phyloP scores from a whole-genome alignment of 30 jellyfish, hydroid and myxozoan species.

The Nemopilema nomurai region DNA sequence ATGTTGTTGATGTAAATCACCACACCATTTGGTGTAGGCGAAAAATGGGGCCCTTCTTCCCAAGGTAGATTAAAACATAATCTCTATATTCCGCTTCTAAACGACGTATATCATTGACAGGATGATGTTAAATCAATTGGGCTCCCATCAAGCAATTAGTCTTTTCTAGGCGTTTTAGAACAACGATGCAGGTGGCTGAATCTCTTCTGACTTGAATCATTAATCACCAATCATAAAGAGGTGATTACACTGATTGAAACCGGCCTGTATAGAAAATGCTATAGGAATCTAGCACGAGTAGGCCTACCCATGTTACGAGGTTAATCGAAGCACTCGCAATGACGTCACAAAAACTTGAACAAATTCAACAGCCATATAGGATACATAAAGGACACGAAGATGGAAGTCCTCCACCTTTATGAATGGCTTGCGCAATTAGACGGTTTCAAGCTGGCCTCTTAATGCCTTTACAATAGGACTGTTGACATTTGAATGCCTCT shows the following conservation, averaged over 20 bases:
- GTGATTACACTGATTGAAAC: background rate
- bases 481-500: background rate
- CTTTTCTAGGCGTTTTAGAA: background rate
- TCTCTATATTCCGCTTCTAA: too few species aligned
- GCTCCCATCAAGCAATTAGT: background rate
- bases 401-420: background rate
- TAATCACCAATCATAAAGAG: too few species aligned
- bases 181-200: background rate
- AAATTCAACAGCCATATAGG: too few species aligned
- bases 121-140: background rate
- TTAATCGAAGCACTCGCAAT: background rate
- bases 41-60: too few species aligned
- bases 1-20: too few species aligned
- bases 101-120: too few species aligned
- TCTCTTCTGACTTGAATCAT: background rate
- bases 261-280: background rate
- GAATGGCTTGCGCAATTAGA: background rate
- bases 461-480: background rate
- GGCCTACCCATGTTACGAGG: background rate
- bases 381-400: background rate
- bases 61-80: too few species aligned
- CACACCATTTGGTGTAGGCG: too few species aligned
- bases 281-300: background rate
- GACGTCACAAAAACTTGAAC: background rate
- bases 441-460: background rate